Conservation (phyloP, 2,888 invertebrate species). For the Ethmia dodecea region DNA sequence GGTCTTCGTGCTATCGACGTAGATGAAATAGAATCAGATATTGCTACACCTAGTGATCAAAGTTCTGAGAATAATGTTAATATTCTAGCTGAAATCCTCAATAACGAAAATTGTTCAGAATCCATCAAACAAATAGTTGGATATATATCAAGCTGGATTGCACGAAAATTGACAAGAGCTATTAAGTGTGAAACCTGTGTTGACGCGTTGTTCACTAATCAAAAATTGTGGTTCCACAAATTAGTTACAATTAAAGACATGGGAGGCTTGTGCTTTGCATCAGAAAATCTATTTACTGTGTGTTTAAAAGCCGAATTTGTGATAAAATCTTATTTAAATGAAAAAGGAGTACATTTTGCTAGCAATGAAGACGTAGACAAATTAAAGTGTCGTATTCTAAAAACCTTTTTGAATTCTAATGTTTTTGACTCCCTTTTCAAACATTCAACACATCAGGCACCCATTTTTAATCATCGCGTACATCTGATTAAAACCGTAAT, state of each 20-base stretch:
- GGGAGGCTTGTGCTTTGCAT: not conserved
- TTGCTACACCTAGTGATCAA: not conserved
- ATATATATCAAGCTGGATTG: constrained; percentile 11
- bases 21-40: not conserved
- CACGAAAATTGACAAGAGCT: constrained; percentile 4
- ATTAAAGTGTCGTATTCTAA: not conserved
- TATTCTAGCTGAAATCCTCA: not conserved
- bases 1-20: not conserved
- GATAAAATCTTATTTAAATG: not conserved
- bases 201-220: not conserved
- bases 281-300: not conserved
- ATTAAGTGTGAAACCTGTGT: constrained; percentile 7
- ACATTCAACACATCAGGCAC: too few species aligned
- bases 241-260: constrained; percentile 1
- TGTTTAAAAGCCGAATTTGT: not conserved
- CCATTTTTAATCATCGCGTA: not conserved
- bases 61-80: not conserved
- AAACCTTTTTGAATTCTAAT: not conserved
- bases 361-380: too few species aligned
- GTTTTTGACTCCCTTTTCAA: not conserved
- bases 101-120: not conserved
- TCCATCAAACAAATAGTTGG: constrained; percentile 7
- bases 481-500: not conserved
- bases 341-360: not conserved
- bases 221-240: not conserved